phyloP scores from a whole-genome alignment of 2,113 vertebrate species.

The Limanda limanda region DNA sequence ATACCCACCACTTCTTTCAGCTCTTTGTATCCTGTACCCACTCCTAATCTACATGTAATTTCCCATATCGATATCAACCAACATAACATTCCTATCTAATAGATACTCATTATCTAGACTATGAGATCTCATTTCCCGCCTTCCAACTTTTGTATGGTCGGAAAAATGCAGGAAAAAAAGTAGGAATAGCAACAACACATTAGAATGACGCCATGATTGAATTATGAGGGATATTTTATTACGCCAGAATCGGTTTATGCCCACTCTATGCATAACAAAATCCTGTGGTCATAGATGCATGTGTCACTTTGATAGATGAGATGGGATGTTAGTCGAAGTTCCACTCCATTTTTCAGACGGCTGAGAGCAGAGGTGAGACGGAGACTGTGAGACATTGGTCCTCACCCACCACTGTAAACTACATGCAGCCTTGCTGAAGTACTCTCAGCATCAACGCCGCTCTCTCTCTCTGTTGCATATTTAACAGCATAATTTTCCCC shows the following conservation, averaged over 20 bases:
- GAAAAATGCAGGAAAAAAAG: background rate
- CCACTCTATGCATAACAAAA: conserved; percentile 69
- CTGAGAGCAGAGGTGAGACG: conserved; percentile 37
- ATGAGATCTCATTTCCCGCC: conserved; percentile 32
- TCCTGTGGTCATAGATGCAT: conserved; percentile 46
- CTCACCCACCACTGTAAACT: conserved; percentile 14
- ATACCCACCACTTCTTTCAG: background rate
- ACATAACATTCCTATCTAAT: conserved; percentile 21
- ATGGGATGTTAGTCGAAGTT: conserved; percentile 37
- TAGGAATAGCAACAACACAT: conserved; percentile 35
- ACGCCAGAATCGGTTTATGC: conserved; percentile 56
- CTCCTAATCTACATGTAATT: conserved; percentile 60
- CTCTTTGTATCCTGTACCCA: background rate
- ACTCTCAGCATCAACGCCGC: conserved; percentile 11
- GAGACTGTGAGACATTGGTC: conserved; percentile 30
- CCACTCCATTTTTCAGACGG: conserved; percentile 57
- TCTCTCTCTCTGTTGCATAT: conserved; percentile 48
- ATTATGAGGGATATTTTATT: conserved; percentile 71
- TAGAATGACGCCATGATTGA: conserved; percentile 57
- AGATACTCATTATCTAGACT: conserved; percentile 17
- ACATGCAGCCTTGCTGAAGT: conserved; percentile 30
- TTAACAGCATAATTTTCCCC: conserved; percentile 45
- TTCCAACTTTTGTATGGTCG: conserved; percentile 26
- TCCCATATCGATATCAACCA: conserved; percentile 19
- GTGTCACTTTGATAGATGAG: conserved; percentile 69